Evolutionary conservation across 2,888 invertebrate species (phyloP).

Genomic region (Eumerus sabulonum): DNA sequence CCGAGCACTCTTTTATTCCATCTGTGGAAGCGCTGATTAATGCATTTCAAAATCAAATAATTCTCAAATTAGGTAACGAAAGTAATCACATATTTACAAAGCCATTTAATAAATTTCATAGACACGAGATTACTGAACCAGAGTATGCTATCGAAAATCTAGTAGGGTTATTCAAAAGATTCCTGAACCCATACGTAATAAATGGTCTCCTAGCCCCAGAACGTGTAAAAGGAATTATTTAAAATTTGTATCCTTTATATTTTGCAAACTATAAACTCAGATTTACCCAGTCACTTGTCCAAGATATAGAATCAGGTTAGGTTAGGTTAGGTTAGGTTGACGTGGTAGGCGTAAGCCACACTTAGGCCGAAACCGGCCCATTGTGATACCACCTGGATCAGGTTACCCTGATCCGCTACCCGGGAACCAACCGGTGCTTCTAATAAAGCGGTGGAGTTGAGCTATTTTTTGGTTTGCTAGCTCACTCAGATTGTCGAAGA

Average conservation of each 20-base stretch:
- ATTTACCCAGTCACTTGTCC: constrained; percentile 35
- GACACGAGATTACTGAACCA: constrained; percentile 36
- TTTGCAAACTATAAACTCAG: constrained; percentile 52
- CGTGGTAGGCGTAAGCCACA: too few species aligned
- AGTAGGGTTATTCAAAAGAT: constrained; percentile 40
- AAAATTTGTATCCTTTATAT: constrained; percentile 46
- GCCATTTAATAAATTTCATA: constrained; percentile 25
- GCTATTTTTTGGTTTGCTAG: too few species aligned
- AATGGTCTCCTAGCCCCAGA: constrained; percentile 49
- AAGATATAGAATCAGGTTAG: constrained; percentile 42
- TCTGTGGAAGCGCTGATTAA: constrained; percentile 25
- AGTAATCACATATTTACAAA: constrained; percentile 1
- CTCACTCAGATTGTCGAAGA: too few species aligned
- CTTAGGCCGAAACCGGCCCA: too few species aligned
- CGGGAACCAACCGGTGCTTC: too few species aligned
- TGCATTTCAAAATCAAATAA: constrained; percentile 26
- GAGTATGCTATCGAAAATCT: constrained; percentile 22
- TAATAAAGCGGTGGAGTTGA: too few species aligned
- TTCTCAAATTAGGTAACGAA: constrained; percentile 12
- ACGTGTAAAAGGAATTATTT: constrained; percentile 46
- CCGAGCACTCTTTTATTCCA: constrained; percentile 16
- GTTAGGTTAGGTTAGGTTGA: too few species aligned
- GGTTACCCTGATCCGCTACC: too few species aligned
- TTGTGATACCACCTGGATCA: too few species aligned
- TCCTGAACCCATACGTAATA: constrained; percentile 20